Conservation (phyloP, 2,888 invertebrate species). For the Onthophagus sagittarius region DNA sequence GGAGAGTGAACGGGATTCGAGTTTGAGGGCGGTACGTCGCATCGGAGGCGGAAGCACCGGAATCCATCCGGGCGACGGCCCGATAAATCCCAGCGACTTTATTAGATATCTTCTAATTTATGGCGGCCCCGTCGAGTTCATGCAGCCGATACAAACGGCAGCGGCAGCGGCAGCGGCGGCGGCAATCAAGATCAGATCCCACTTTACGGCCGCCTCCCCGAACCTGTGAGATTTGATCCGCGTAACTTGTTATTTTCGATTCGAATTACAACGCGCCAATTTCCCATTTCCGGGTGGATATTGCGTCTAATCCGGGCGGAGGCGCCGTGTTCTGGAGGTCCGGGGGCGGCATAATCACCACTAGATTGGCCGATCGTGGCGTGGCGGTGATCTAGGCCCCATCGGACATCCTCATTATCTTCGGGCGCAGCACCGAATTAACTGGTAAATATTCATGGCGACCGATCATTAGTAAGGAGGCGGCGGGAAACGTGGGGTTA, state of each 20-base stretch:
- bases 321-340: not conserved
- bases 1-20: constrained; percentile 38
- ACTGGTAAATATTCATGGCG: constrained; percentile 53
- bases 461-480: constrained; percentile 28
- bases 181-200: not conserved
- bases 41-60: constrained; percentile 31
- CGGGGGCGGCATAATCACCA: constrained; percentile 40
- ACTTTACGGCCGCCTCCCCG: not conserved
- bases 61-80: constrained; percentile 47
- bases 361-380: constrained; percentile 33
- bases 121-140: constrained; percentile 43
- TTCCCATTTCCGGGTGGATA: not conserved
- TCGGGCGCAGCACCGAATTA: constrained; percentile 42
- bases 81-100: constrained; percentile 51
- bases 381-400: not conserved
- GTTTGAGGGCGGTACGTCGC: constrained; percentile 14
- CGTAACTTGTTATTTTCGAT: not conserved
- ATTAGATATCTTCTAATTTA: constrained; percentile 52
- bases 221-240: not conserved
- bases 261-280: not conserved
- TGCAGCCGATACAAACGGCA: constrained; percentile 11
- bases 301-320: not conserved
- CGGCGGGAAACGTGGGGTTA: constrained; percentile 41
- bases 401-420: not conserved
- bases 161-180: constrained; percentile 8